A percentile compares a stretch with the other conserved stretches of the same genome.
Evolutionary conservation across 2,888 invertebrate species (phyloP).

Genomic region (Bimastos eiseni): DNA sequence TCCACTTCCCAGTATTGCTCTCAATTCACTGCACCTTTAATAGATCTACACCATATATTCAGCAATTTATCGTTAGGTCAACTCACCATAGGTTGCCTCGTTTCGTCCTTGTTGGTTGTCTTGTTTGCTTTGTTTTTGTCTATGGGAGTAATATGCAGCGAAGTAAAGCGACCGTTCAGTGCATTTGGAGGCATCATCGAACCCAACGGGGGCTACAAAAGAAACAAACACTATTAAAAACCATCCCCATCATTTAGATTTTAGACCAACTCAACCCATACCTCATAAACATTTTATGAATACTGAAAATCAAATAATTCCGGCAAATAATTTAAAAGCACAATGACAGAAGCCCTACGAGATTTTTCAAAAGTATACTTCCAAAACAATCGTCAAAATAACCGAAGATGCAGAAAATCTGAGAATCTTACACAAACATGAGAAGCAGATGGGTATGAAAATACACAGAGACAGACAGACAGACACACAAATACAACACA

Average conservation of each 20-base stretch:
- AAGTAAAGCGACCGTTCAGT: neutral
- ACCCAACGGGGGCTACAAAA: neutral
- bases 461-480: too few relatives aligned
- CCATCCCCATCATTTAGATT: neutral
- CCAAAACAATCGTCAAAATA: neutral
- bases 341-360: neutral
- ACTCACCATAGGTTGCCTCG: constrained; percentile 29
- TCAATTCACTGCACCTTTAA: neutral
- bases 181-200: neutral
- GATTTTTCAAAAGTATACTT: neutral
- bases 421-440: neutral
- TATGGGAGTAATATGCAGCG: constrained; percentile 48
- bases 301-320: neutral
- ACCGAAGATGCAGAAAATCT: neutral
- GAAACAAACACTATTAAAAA: neutral
- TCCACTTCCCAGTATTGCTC: neutral
- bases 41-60: neutral
- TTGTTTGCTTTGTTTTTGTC: constrained; percentile 63
- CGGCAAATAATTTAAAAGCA: neutral
- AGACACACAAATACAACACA: too few relatives aligned
- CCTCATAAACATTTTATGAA: neutral
- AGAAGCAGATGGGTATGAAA: neutral
- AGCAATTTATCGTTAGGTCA: neutral
- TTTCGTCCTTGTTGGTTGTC: constrained; percentile 18
- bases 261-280: neutral